Percentiles rank a stretch among this genome's conserved stretches.
These are phyloP conservation scores for Triops longicaudatus DNA, from an alignment of 1,140 invertebrate genomes.

Conservation along the genomic window DNA sequence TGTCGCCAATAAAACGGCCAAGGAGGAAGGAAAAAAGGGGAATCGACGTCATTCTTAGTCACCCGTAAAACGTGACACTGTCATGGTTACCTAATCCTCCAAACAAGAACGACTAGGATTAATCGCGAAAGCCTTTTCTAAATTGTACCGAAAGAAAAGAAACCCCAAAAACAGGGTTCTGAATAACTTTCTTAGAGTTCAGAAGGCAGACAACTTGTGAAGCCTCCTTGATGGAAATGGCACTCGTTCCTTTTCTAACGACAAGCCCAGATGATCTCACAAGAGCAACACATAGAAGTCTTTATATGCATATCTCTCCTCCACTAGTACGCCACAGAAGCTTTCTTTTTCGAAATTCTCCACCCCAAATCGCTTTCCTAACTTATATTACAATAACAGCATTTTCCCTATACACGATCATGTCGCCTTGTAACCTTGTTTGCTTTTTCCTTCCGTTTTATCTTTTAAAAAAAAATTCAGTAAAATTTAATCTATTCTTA, in stretches of 20 bases:
- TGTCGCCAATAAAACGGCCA: not conserved
- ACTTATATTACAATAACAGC: no score
- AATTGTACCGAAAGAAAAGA: not conserved
- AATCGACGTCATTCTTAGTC: not conserved
- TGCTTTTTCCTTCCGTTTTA: no score
- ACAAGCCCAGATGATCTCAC: conserved; percentile 14
- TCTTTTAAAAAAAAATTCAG: no score
- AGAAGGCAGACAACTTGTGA: not conserved
- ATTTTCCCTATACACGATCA: no score
- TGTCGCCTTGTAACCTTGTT: no score
- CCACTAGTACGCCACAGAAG: no score
- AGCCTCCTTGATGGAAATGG: not conserved
- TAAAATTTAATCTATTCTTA: no score
- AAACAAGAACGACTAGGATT: not conserved
- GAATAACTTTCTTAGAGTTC: not conserved
- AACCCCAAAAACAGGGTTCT: not conserved
- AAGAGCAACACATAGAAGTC: not conserved
- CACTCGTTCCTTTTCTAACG: conserved; percentile 4
- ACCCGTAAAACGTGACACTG: not conserved
- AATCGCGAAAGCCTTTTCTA: not conserved
- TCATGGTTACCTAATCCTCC: not conserved
- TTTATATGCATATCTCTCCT: no score
- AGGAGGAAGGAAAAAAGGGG: not conserved
- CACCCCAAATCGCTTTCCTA: no score
- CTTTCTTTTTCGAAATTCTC: not conserved